Percentiles rank a stretch among this genome's conserved stretches.
Conservation (phyloP, 2,113 vertebrate species). For the Azemiops feae region DNA sequence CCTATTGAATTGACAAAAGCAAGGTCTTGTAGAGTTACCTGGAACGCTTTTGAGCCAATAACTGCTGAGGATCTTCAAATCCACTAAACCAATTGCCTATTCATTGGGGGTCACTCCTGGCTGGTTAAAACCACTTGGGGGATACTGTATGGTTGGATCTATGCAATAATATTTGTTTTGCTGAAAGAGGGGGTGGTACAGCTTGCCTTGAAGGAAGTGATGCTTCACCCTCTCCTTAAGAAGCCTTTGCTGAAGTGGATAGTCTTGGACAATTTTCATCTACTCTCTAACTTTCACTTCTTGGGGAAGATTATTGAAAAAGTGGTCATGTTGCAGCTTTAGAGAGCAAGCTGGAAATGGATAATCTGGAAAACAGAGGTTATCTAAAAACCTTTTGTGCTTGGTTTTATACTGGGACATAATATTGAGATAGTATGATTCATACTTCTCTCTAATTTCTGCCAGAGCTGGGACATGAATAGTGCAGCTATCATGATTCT, state of each 20-base stretch:
- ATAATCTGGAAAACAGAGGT: neutral
- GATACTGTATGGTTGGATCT: neutral
- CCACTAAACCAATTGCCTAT: neutral
- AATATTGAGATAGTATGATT: neutral
- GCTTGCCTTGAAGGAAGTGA: neutral
- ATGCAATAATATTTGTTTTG: neutral
- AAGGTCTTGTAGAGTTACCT: neutral
- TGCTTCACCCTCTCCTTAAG: neutral
- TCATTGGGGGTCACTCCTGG: neutral
- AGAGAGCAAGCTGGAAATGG: neutral
- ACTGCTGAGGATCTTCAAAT: neutral
- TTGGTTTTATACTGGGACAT: neutral
- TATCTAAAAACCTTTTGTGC: neutral
- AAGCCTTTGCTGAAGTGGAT: neutral
- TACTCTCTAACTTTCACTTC: neutral
- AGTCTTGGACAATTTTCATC: neutral
- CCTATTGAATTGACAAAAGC: neutral
- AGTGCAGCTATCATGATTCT: neutral
- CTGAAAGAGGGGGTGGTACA: neutral
- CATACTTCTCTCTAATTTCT: neutral
- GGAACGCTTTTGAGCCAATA: neutral
- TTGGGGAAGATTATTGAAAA: neutral
- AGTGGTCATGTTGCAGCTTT: neutral
- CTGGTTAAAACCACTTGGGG: neutral
- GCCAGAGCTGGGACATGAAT: neutral